Evolutionary conservation across 2,888 invertebrate genomes (phyloP).

Genomic region (Slavum lentiscoides): DNA sequence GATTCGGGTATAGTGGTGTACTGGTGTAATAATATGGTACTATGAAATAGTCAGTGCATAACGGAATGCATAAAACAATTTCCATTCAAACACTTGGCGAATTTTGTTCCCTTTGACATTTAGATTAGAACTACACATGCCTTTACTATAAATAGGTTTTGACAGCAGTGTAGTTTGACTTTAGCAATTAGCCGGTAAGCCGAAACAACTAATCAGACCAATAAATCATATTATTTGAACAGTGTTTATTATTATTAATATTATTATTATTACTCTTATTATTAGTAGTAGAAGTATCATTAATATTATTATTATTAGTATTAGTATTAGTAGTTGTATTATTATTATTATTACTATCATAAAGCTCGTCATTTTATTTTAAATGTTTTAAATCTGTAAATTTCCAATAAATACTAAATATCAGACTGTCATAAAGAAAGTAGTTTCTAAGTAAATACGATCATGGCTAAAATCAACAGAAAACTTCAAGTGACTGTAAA

Average conservation of each 20-base stretch:
- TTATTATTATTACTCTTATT: no score
- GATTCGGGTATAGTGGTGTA: background rate
- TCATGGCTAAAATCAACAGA: conserved; percentile 39
- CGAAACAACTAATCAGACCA: conserved; percentile 36
- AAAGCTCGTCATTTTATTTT: background rate
- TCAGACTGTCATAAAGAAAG: background rate
- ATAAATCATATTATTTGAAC: conserved; percentile 4
- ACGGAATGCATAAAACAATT: background rate
- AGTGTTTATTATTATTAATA: background rate
- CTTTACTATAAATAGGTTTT: conserved; percentile 52
- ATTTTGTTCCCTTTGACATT: conserved; percentile 50
- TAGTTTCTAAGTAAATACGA: background rate
- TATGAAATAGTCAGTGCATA: conserved; percentile 22
- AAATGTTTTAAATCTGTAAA: background rate
- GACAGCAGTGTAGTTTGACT: conserved; percentile 41
- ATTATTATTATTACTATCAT: background rate
- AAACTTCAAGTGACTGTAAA: conserved; percentile 36
- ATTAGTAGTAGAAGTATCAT: no score
- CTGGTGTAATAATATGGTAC: conserved; percentile 9
- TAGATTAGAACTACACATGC: conserved; percentile 51
- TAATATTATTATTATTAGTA: no score
- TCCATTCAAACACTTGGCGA: conserved; percentile 38
- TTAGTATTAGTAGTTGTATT: no score
- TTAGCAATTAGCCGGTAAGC: conserved; percentile 46
- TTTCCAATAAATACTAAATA: background rate